Conservation (phyloP, 2,797 vertebrate species). For the Argya squamiceps region DNA sequence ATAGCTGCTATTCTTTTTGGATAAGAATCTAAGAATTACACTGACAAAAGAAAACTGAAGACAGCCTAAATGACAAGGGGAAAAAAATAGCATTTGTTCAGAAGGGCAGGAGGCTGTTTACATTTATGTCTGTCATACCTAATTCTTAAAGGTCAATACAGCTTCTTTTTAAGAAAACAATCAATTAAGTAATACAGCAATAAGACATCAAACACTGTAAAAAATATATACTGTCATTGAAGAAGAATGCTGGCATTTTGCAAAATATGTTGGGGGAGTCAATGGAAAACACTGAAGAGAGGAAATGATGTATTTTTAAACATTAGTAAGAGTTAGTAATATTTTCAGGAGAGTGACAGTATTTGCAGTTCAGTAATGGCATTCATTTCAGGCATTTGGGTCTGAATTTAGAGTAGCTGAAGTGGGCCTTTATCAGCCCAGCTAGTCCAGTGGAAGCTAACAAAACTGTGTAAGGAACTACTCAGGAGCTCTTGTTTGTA, state of each 20-base stretch:
- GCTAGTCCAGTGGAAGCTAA: not conserved
- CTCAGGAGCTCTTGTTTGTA: not conserved
- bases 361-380: not conserved
- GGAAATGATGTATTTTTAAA: not conserved
- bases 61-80: not conserved
- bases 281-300: not conserved
- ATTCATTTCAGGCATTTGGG: not conserved
- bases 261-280: not conserved
- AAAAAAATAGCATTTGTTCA: not conserved
- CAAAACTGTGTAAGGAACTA: not conserved
- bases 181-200: not conserved
- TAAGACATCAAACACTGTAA: not conserved
- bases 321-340: not conserved
- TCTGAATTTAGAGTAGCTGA: not conserved
- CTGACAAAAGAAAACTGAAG: not conserved
- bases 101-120: not conserved
- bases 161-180: slow-evolving; percentile 11
- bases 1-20: not conserved
- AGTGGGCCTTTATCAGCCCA: not conserved
- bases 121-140: not conserved
- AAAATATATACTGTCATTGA: not conserved
- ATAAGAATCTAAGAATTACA: not conserved
- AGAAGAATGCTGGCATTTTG: slow-evolving; percentile 5
- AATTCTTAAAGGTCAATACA: slow-evolving; percentile 30
- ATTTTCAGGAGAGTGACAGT: not conserved